Evolutionary conservation across 2,888 invertebrate genomes (phyloP), one percentile per base, ranked within the genome.

Genomic region (Nomada hirtipes): DNA sequence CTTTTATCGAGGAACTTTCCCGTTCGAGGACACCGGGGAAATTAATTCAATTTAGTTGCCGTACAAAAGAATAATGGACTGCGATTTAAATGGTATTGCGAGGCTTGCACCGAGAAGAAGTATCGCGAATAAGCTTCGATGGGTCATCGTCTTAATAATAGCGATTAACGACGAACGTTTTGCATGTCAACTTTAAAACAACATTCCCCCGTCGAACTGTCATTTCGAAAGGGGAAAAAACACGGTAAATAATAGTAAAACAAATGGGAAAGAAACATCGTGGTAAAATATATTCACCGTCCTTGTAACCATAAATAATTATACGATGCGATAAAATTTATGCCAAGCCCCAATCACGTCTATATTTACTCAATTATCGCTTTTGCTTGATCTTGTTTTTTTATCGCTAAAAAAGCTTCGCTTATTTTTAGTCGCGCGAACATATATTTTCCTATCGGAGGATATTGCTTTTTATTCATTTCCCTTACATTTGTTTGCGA

Each of bases 1-100:
- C 61, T 79, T 79, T 79, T 82, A 75, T 71, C 71, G 75, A 47
- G 70, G 15, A 75, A 79, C 60, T 79, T 82, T 70, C 70, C 36
- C 74, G 70, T 61, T 74, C 81, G 65, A 61, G 44, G 61, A 76
- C 61, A 70, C 60, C n/a, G 36, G 74, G 42, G 52, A 63, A 79
- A 75, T 79, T 75, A 75, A 82, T 75, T 75, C 75, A 75, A 75
- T 75, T 82, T 79, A 68, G 57, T 26, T 36, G 61, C 61, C 42
- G 74, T 36, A 75, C 81, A 82, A 82, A 82, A 73, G 81, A 74
- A 82, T 71, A 82, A 74, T 75, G 79, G 74, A 67, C 64, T 26
- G 29, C 53, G 70, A 76, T 70, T 79, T 71, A 59, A 70, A 74
- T 50, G 57, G 44, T 76, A 68, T 60, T 50, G 69, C 36, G 26